phyloP scores from a whole-genome alignment of 1,140 invertebrate genomes.

The Ceratina calcarata region DNA sequence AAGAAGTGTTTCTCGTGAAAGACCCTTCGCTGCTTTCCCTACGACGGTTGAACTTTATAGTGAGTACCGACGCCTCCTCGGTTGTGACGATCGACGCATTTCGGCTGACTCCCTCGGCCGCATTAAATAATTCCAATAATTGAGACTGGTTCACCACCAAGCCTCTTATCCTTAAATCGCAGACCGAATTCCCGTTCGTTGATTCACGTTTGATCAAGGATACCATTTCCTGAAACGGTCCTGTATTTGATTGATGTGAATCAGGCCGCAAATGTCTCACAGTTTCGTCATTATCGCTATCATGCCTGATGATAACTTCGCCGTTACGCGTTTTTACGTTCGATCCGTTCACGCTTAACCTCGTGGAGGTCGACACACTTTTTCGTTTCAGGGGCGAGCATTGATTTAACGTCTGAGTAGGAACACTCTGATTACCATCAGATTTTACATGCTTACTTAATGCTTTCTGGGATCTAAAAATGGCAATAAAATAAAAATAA shows the following conservation, averaged over 20 bases:
- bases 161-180: neutral
- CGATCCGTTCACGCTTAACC: neutral
- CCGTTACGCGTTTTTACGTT: neutral
- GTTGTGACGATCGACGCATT: neutral
- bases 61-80: neutral
- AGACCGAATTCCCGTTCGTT: neutral
- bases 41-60: neutral
- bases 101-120: neutral
- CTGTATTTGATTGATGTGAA: neutral
- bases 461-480: neutral
- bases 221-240: neutral
- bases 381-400: neutral
- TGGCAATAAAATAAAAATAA: neutral
- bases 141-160: neutral
- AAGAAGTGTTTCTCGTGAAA: neutral
- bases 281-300: neutral
- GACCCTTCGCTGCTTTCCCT: too few species aligned
- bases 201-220: neutral
- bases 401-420: rapidly evolving
- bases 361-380: constrained; percentile 5
- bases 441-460: too few species aligned
- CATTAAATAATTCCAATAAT: neutral
- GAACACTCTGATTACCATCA: neutral
- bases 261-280: neutral
- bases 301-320: neutral